These are phyloP conservation scores for Orchesella cincta DNA, from an alignment of 1,140 invertebrate species.

Conservation along the genomic window DNA sequence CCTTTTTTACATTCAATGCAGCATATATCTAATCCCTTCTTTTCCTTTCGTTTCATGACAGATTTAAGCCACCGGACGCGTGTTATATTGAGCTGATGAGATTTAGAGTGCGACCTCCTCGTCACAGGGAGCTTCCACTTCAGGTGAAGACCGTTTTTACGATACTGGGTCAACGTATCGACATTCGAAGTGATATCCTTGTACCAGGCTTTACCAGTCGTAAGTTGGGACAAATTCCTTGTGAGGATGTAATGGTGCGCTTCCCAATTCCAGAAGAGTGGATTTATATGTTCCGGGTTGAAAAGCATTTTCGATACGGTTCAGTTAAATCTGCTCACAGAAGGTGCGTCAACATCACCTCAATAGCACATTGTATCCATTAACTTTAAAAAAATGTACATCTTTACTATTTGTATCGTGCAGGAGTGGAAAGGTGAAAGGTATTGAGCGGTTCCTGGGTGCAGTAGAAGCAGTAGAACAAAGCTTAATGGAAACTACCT, in stretches of 20 bases:
- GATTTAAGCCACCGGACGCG: conserved; percentile 97
- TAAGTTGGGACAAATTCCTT: conserved; percentile 91
- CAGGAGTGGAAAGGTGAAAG: conserved; percentile 86
- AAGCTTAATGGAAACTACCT: conserved; percentile 94
- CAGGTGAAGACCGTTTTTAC: conserved; percentile 87
- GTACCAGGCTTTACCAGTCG: conserved; percentile 95
- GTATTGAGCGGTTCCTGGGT: conserved; percentile 90
- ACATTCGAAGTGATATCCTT: conserved; percentile 88
- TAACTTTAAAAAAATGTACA: background rate
- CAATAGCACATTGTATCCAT: background rate
- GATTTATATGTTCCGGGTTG: conserved; percentile 98
- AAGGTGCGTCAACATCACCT: conserved; percentile 58
- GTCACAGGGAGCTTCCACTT: conserved; percentile 94
- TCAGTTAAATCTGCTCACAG: conserved; percentile 95
- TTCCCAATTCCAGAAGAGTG: conserved; percentile 98
- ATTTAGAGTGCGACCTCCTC: conserved; percentile 92
- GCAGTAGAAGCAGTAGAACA: conserved; percentile 87
- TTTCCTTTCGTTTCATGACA: conserved; percentile 56
- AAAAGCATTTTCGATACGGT: conserved; percentile 98
- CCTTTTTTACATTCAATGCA: background rate
- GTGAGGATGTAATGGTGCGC: conserved; percentile 94
- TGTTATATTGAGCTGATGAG: conserved; percentile 96
- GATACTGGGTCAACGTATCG: conserved; percentile 82
- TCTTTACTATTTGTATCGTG: background rate
- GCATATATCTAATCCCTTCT: background rate